Evolutionary conservation across 2,113 vertebrate genomes (phyloP).

Genomic region (Thamnophis sirtalis): DNA sequence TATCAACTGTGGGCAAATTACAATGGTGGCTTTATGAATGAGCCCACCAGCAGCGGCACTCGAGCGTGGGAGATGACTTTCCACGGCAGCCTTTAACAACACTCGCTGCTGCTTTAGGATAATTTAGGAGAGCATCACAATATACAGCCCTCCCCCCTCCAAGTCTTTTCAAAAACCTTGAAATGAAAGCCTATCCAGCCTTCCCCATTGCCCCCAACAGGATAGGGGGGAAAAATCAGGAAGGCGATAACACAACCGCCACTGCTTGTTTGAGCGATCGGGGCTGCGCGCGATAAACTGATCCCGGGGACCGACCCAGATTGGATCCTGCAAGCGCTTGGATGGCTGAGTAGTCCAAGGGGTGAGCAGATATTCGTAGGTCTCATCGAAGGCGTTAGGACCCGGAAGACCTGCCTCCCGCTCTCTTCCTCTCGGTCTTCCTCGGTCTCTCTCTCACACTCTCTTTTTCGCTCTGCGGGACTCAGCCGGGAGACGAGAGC

Average conservation of each 20-base stretch:
- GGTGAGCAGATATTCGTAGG: background rate
- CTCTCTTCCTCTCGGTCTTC: constrained; percentile 41
- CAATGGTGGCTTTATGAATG: background rate
- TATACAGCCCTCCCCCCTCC: background rate
- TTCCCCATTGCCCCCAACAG: background rate
- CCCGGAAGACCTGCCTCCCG: constrained; percentile 61
- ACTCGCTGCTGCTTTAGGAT: background rate
- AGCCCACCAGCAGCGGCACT: background rate
- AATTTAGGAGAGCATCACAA: background rate
- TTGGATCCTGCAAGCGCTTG: background rate
- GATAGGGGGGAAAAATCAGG: background rate
- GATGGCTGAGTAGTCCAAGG: background rate
- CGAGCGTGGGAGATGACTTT: background rate
- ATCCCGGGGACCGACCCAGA: background rate
- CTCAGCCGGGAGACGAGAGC: constrained; percentile 54
- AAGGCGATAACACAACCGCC: background rate
- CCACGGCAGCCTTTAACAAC: background rate
- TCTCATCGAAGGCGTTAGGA: constrained; percentile 68
- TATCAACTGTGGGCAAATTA: background rate
- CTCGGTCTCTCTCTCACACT: background rate
- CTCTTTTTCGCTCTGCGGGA: constrained; percentile 63
- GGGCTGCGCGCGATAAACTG: background rate
- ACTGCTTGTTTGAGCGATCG: background rate
- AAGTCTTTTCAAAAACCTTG: background rate
- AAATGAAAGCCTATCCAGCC: background rate